Conservation (phyloP, 2,888 invertebrate species). For the Malacosoma neustria region DNA sequence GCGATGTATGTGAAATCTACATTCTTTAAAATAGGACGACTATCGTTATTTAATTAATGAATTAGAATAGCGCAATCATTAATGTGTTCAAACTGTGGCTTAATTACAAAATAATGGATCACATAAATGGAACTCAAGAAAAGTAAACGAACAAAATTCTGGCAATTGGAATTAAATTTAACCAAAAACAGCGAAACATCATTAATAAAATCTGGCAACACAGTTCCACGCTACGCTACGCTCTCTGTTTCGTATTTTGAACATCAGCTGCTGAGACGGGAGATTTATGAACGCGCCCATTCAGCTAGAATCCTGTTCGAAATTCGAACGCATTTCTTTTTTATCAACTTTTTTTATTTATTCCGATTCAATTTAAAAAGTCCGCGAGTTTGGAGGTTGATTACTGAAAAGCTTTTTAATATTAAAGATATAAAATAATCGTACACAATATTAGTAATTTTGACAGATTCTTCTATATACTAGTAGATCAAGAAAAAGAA, state of each 20-base stretch:
- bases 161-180: not conserved
- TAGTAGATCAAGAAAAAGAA: too few relatives aligned
- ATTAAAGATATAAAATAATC: too few relatives aligned
- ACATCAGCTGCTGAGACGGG: constrained; percentile 67
- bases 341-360: constrained; percentile 14
- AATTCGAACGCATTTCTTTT: constrained; percentile 40
- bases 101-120: too few relatives aligned
- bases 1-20: too few relatives aligned
- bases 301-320: constrained; percentile 58
- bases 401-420: not conserved
- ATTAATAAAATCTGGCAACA: constrained; percentile 1
- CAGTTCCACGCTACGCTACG: constrained; percentile 2
- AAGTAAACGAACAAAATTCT: too few relatives aligned
- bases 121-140: too few relatives aligned
- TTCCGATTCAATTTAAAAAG: constrained; percentile 1
- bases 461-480: too few relatives aligned
- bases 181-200: constrained; percentile 3
- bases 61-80: too few relatives aligned
- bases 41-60: too few relatives aligned
- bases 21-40: too few relatives aligned
- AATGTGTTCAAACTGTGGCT: too few relatives aligned
- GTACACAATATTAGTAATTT: too few relatives aligned
- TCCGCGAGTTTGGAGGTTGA: not conserved
- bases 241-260: constrained; percentile 53
- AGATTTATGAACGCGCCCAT: constrained; percentile 66